Evolutionary conservation across 1,140 invertebrate genomes (phyloP).

Genomic region (Micrasema longulum): DNA sequence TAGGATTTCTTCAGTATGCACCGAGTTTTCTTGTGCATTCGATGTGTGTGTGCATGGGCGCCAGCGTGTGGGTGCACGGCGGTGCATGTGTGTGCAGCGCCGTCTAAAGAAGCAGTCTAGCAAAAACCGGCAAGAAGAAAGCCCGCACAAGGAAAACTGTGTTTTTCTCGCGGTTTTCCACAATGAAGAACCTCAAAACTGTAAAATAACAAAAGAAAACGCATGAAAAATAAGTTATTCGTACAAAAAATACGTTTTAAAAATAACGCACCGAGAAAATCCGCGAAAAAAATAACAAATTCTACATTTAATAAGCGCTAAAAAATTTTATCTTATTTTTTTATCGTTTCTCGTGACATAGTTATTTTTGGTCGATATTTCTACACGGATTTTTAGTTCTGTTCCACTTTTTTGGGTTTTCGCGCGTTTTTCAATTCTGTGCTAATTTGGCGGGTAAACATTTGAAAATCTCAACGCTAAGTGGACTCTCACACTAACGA

Average conservation of each 20-base stretch:
- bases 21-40: slow-evolving; percentile 25
- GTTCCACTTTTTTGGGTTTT: not conserved
- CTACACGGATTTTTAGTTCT: not conserved
- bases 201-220: slow-evolving; percentile 10
- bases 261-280: too few relatives aligned
- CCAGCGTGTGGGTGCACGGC: not conserved
- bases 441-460: slow-evolving; percentile 39
- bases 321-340: too few relatives aligned
- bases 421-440: slow-evolving; percentile 15
- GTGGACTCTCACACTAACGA: slow-evolving; percentile 32
- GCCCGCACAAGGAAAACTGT: slow-evolving; percentile 41
- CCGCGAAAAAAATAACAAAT: too few relatives aligned
- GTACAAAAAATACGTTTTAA: too few relatives aligned
- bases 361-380: slow-evolving; percentile 2
- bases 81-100: slow-evolving; percentile 40
- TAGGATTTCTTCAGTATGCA: slow-evolving; percentile 12
- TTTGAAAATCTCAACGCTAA: slow-evolving; percentile 37
- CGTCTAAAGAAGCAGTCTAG: slow-evolving; percentile 52
- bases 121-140: slow-evolving; percentile 45
- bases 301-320: too few relatives aligned
- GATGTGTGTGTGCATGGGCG: not conserved
- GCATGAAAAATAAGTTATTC: too few relatives aligned
- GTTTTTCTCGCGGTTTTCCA: slow-evolving; percentile 34
- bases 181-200: slow-evolving; percentile 17
- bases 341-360: too few relatives aligned